A percentile compares a stretch with the other conserved stretches of the same genome.
These are phyloP conservation scores for Psittacula cyanocephala DNA, from an alignment of 2,113 vertebrate species.

Conservation along the genomic window DNA sequence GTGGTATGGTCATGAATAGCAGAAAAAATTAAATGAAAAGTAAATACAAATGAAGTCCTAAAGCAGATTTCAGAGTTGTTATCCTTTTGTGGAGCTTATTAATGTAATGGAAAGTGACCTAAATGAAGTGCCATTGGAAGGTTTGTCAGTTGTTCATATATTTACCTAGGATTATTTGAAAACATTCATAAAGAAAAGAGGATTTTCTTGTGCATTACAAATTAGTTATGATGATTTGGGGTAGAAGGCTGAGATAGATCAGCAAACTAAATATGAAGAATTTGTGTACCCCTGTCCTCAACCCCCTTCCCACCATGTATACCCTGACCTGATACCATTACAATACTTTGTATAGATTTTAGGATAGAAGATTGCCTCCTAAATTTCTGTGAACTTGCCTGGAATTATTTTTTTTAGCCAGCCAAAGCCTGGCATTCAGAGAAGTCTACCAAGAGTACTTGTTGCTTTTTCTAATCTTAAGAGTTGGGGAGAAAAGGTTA, in stretches of 20 bases:
- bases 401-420: background rate
- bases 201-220: background rate
- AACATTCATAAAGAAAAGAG: background rate
- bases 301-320: background rate
- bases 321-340: background rate
- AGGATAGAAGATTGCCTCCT: background rate
- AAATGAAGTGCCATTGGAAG: background rate
- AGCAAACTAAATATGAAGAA: background rate
- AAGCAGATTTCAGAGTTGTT: background rate
- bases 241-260: background rate
- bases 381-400: background rate
- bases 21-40: background rate
- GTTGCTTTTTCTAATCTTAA: background rate
- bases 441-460: background rate
- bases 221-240: background rate
- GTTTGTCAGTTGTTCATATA: background rate
- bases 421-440: background rate
- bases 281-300: background rate
- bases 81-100: background rate
- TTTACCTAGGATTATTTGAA: slow-evolving; percentile 10
- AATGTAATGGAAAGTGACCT: background rate
- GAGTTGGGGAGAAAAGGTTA: background rate
- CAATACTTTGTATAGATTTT: background rate
- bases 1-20: background rate
- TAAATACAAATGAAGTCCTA: background rate